A percentile compares a stretch with the other conserved stretches of the same genome.
phyloP scores from a whole-genome alignment of 2,797 vertebrate genomes.

The Myotis findleyi region DNA sequence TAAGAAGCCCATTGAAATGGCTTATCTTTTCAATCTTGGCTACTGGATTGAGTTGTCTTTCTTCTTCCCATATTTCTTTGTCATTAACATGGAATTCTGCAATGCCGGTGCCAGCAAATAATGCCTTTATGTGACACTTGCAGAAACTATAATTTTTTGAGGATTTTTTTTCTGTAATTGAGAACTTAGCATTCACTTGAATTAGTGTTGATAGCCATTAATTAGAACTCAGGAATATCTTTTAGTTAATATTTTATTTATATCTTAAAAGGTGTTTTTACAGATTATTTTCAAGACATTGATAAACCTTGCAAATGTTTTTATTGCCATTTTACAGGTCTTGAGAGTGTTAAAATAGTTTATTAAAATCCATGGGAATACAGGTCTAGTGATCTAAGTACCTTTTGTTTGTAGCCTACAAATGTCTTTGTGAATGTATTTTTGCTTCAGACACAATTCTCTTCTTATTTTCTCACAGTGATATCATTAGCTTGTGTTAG shows the following conservation, averaged over 20 bases:
- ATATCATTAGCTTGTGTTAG: slow-evolving; percentile 71
- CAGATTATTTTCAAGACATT: not conserved
- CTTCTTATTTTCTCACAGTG: slow-evolving; percentile 70
- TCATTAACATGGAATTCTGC: not conserved
- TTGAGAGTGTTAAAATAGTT: slow-evolving; percentile 37
- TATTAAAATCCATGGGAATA: slow-evolving; percentile 38
- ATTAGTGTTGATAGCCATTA: not conserved
- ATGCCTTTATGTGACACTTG: not conserved
- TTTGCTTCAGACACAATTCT: slow-evolving; percentile 53
- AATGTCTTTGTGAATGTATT: slow-evolving; percentile 68
- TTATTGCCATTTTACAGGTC: not conserved
- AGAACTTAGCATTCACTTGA: not conserved
- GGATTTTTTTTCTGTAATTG: not conserved
- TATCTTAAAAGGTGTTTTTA: slow-evolving; percentile 21
- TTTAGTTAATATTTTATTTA: slow-evolving; percentile 37
- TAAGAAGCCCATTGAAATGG: not conserved
- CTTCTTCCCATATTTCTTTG: not conserved
- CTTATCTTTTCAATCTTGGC: not conserved
- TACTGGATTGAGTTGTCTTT: slow-evolving; percentile 1
- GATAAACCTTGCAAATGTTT: not conserved
- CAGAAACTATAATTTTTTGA: not conserved
- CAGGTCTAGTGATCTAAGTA: not conserved
- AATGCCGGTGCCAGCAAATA: not conserved
- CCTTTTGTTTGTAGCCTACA: slow-evolving; percentile 48
- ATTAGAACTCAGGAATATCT: not conserved